A percentile compares a stretch with the other conserved stretches of the same genome.
Conservation (phyloP, 53 echinoderm and acorn worm genomes). For the Temnopleurus reevesii region DNA sequence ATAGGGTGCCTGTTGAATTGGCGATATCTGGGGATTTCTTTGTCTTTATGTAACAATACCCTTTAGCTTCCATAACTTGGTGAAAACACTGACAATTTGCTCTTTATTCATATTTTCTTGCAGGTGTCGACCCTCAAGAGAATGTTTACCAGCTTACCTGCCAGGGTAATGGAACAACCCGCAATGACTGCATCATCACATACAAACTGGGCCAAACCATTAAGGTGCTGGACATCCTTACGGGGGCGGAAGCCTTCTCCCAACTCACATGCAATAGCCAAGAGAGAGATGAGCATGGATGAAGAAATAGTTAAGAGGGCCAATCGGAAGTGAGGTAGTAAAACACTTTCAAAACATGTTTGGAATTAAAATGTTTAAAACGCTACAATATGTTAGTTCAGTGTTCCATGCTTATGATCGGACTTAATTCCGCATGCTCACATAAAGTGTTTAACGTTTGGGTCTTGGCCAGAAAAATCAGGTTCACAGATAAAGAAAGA, state of each 20-base stretch:
- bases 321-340: not conserved
- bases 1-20: too few species aligned
- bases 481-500: too few species aligned
- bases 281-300: constrained; percentile 6
- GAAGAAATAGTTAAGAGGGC: not conserved
- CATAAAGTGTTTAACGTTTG: too few species aligned
- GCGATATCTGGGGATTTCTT: too few species aligned
- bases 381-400: not conserved
- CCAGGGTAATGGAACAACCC: constrained; percentile 54
- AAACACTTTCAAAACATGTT: too few species aligned
- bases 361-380: not conserved
- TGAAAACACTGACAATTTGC: too few species aligned
- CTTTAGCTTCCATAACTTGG: too few species aligned
- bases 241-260: constrained; percentile 56
- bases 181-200: constrained; percentile 69
- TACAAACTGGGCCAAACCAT: constrained; percentile 75
- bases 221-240: constrained; percentile 73
- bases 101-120: not conserved
- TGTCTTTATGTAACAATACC: too few species aligned
- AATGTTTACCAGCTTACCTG: constrained; percentile 69
- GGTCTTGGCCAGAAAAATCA: too few species aligned
- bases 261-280: constrained; percentile 41
- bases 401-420: not conserved
- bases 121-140: constrained; percentile 60
- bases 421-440: too few species aligned